phyloP scores from a whole-genome alignment of 2,888 invertebrate genomes.

The Prosapia bicincta region DNA sequence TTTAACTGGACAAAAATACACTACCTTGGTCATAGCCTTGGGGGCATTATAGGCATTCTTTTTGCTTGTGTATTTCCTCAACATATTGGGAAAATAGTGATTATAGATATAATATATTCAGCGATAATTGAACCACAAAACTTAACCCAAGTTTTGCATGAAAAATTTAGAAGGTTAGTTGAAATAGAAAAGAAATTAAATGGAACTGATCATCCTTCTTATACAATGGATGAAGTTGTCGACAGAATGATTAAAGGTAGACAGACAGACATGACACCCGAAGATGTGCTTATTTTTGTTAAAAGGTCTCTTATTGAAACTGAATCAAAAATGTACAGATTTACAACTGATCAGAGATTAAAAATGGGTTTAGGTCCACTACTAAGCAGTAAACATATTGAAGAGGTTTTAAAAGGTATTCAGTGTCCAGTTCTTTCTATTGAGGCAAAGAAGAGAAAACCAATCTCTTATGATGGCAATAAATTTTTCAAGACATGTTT shows the following conservation, averaged over 20 bases:
- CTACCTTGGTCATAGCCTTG: conserved; percentile 47
- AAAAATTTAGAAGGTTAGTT: background rate
- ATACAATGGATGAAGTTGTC: conserved; percentile 38
- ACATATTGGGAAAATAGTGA: conserved; percentile 41
- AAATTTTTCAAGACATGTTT: background rate
- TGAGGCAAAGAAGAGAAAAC: conserved; percentile 29
- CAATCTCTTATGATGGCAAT: background rate
- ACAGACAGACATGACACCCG: conserved; percentile 34
- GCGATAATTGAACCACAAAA: conserved; percentile 28
- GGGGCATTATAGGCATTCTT: conserved; percentile 44
- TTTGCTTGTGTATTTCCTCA: conserved; percentile 41
- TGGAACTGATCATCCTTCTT: conserved; percentile 36
- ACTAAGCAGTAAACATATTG: conserved; percentile 35
- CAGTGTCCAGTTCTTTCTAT: conserved; percentile 35
- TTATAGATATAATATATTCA: conserved; percentile 43
- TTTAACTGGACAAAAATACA: conserved; percentile 45
- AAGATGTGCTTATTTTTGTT: conserved; percentile 37
- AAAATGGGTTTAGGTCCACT: conserved; percentile 34
- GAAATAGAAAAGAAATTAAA: conserved; percentile 32
- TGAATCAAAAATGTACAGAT: conserved; percentile 37
- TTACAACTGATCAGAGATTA: conserved; percentile 43
- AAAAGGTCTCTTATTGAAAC: conserved; percentile 33
- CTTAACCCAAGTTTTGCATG: conserved; percentile 29
- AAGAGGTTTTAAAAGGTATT: conserved; percentile 33
- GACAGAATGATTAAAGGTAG: conserved; percentile 33